Evolutionary conservation across 2,113 vertebrate species (phyloP), one percentile per base, ranked within the genome.

Genomic region (Etheostoma spectabile): DNA sequence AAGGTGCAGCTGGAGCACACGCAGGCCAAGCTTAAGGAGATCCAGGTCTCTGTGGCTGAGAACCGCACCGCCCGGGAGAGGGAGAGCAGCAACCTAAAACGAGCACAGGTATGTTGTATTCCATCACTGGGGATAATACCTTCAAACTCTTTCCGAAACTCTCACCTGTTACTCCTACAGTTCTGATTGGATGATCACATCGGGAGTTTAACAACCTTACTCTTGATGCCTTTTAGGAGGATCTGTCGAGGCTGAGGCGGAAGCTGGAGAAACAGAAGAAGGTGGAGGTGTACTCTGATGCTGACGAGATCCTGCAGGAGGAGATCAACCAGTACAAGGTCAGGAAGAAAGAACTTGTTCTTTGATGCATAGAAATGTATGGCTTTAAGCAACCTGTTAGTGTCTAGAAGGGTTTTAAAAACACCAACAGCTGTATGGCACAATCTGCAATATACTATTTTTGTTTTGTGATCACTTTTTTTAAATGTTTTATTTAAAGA

Each of bases 281-380:
- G 87, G 97, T 98, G 87, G 97, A 98, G 79, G 96, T 98, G 24
- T 98, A 98, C 60, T 96, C 97, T 0, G 97, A 98, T 12, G 97
- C 97, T 0, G 97, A 98, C 6, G 97, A 98, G 91, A 98, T 98
- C 90, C 91, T 98, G n/a, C 97, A 98, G 90, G 97, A 98, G 88
- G 97, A 98, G 92, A 98, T 98, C 89, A 98, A 98, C 89, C 97
- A 98, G 79, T 98, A 98, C 88, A 97, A 98, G 96, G 97, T 98
- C 75, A 84, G 89, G 57, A 53, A 18, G 1, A 56, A 13, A 64
- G 21, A 62, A 10, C n/a, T 3, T 8, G 33, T 69, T 78, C 3
- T 42, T 68, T n/a, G 42, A 22, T 19, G 60, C 68, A 42, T 57
- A 72, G 30, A 67, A 56, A 35, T 65, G 10, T 51, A 38, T 22